phyloP scores from a whole-genome alignment of 1,140 invertebrate genomes.

The Lepidostoma basale region DNA sequence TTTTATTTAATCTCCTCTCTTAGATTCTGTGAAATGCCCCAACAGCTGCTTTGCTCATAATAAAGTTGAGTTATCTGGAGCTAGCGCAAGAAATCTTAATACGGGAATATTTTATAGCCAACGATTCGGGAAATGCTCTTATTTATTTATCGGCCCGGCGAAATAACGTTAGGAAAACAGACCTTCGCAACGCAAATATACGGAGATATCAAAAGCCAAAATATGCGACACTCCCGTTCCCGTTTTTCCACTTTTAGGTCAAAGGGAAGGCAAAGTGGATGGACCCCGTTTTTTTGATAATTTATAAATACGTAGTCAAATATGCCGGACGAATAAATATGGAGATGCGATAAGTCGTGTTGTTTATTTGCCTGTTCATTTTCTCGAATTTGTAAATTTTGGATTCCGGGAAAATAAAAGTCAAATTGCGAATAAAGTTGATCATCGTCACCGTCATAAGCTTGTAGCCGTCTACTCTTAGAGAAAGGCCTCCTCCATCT shows the following conservation, averaged over 20 bases:
- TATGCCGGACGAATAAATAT: slow-evolving; percentile 9
- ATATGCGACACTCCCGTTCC: slow-evolving; percentile 5
- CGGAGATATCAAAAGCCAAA: neutral
- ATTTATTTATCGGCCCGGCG: slow-evolving; percentile 2
- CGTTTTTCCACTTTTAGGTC: slow-evolving; percentile 1
- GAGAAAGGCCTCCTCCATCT: no score
- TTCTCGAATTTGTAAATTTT: no score
- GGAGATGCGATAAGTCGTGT: slow-evolving; percentile 10
- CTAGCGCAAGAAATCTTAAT: no score
- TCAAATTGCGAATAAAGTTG: no score
- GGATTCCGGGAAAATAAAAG: no score
- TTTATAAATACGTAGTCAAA: neutral
- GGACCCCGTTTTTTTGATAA: neutral
- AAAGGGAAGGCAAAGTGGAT: neutral
- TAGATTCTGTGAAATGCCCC: no score
- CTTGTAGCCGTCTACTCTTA: no score
- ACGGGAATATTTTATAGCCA: neutral
- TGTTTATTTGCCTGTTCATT: no score
- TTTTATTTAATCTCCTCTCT: no score
- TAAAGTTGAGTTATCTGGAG: no score
- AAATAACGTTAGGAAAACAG: neutral
- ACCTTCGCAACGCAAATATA: neutral
- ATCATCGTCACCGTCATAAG: no score
- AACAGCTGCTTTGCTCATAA: no score
- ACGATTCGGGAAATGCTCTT: neutral